Evolutionary conservation across 2,888 invertebrate species (phyloP).

Genomic region (Phaonia tiefii): DNA sequence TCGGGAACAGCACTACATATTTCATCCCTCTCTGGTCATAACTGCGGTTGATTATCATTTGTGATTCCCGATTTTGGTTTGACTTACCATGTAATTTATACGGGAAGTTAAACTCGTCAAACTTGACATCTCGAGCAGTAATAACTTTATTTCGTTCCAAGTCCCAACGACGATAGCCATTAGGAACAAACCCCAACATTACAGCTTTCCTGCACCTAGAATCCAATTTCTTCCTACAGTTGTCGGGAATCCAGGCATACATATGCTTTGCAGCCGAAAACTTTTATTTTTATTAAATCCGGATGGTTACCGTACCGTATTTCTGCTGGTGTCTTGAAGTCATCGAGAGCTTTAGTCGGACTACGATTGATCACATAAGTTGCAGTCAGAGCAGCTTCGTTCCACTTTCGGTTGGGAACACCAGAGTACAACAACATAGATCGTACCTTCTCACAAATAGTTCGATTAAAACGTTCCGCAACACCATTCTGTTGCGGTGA

Average conservation of each 20-base stretch:
- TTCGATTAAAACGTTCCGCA: constrained; percentile 17
- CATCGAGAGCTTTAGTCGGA: constrained; percentile 13
- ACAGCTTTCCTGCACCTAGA: constrained; percentile 45
- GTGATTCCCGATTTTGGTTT: too few species aligned
- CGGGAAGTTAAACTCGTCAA: constrained; percentile 30
- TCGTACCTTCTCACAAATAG: constrained; percentile 13
- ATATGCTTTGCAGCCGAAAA: constrained; percentile 21
- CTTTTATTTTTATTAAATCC: neutral
- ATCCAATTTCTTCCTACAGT: constrained; percentile 61
- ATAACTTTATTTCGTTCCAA: neutral
- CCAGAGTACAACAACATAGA: constrained; percentile 40
- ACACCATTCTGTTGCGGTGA: constrained; percentile 53
- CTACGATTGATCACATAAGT: constrained; percentile 36
- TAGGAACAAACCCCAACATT: constrained; percentile 64
- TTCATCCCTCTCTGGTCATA: neutral
- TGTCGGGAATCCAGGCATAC: constrained; percentile 1
- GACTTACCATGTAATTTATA: constrained; percentile 16
- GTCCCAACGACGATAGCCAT: constrained; percentile 62
- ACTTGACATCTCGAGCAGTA: constrained; percentile 13
- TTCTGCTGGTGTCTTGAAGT: constrained; percentile 51
- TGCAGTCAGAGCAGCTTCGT: constrained; percentile 29
- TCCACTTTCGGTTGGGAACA: constrained; percentile 29
- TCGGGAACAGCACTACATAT: too few species aligned
- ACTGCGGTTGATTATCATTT: too few species aligned
- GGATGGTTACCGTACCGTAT: neutral